Evolutionary conservation across 2,113 vertebrate genomes (phyloP).

Genomic region (Gnathonemus longibarbis): DNA sequence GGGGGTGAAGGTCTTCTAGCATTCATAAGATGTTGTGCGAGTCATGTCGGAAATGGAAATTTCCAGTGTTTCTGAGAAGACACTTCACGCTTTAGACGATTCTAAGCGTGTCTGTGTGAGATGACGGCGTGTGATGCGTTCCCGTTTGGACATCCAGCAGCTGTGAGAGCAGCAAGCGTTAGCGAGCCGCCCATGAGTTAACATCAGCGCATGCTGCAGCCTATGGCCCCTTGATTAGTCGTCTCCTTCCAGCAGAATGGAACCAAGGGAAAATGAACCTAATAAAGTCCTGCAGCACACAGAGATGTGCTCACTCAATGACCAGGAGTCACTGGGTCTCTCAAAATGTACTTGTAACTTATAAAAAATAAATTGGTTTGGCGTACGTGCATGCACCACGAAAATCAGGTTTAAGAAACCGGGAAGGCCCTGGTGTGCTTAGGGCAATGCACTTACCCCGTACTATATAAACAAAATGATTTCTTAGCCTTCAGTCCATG

Average conservation of each 20-base stretch:
- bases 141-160: background rate
- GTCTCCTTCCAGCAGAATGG: background rate
- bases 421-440: too few relatives aligned
- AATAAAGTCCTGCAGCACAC: background rate
- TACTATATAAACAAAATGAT: too few relatives aligned
- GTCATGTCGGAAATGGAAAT: background rate
- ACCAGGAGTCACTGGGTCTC: background rate
- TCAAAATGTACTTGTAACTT: background rate
- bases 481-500: too few relatives aligned
- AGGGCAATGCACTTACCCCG: too few relatives aligned
- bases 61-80: background rate
- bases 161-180: background rate
- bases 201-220: background rate
- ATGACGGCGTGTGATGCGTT: background rate
- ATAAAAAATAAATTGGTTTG: background rate
- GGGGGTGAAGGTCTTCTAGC: background rate
- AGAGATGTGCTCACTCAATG: background rate
- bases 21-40: background rate
- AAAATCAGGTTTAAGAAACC: background rate
- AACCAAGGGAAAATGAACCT: background rate
- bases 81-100: background rate
- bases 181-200: background rate
- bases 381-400: background rate
- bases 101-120: background rate
- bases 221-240: background rate